These are phyloP conservation scores for Cariama cristata DNA, from an alignment of 2,113 vertebrate species.

Conservation along the genomic window DNA sequence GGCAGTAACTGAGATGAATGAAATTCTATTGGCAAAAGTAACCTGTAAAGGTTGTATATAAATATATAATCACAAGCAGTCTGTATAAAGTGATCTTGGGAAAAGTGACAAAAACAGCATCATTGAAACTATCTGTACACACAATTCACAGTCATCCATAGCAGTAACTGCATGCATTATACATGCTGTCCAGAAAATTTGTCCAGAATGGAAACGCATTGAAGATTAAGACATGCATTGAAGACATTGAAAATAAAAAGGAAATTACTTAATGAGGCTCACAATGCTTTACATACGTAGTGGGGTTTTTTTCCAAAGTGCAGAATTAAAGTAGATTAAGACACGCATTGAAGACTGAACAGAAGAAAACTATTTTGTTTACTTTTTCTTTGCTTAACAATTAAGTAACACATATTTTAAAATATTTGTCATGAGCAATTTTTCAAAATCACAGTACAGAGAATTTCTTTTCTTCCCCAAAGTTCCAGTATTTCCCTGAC, in stretches of 20 bases:
- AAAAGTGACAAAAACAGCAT: neutral
- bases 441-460: neutral
- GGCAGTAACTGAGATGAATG: neutral
- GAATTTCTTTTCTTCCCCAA: neutral
- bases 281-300: neutral
- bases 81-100: neutral
- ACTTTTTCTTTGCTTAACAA: neutral
- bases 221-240: too few relatives aligned
- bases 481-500: neutral
- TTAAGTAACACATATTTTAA: neutral
- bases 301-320: neutral
- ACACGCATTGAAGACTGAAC: neutral
- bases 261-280: too few relatives aligned
- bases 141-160: neutral
- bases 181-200: neutral
- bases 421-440: neutral
- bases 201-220: neutral
- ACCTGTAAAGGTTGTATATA: neutral
- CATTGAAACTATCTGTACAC: neutral
- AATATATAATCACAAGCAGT: neutral
- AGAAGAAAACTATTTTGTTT: neutral
- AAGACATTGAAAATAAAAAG: too few relatives aligned
- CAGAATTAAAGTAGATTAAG: neutral
- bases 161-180: neutral
- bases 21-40: neutral